Evolutionary conservation across 2,113 vertebrate genomes (phyloP), one percentile per base, ranked within the genome.

Genomic region (Gavialis gangeticus): DNA sequence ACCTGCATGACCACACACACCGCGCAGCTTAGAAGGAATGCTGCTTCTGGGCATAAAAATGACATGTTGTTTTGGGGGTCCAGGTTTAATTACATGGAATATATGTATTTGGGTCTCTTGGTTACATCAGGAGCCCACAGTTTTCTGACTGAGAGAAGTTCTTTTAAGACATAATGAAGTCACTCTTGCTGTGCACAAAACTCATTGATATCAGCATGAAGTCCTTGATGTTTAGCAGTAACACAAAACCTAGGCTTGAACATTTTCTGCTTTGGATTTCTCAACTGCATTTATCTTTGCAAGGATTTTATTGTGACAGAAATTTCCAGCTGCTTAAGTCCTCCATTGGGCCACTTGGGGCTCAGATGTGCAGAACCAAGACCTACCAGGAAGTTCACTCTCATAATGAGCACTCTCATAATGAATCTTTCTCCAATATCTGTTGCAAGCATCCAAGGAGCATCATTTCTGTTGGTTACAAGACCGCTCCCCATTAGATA

Each of bases 211-310:
- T 34, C 27, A 2, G 0, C 6, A 6, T 0, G 0, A 3, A 0
- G 19, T 27, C 55, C 16, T 14, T 55, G 27, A 21, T 46, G 17
- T 27, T 21, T 55, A 64, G 17, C 60, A 79, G 27, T 10, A 10
- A 22, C 77, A 64, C 59, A 25, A 59, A 37, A 63, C 11, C 17
- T 16, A 12, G 59, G 59, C 59, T 46, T 62, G 12, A 78, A 34
- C 2, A 37, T 28, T 16, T 57, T 16, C 28, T 55, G 9, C 62
- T 37, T 34, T 25, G 25, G 4, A 13, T 60, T 64, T 5, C n/a
- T 81, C 63, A 63, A 1, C 0, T 13, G 4, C 6, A 25, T 17
- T 46, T 55, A 75, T 14, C 34, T n/a, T 0, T 0, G 16, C 63
- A 17, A 0, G 0, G 25, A 9, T 89, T 75, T 83, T 34, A 16